These are phyloP conservation scores for Jordanella pulchra DNA, from an alignment of 2,797 vertebrate genomes.

Conservation along the genomic window DNA sequence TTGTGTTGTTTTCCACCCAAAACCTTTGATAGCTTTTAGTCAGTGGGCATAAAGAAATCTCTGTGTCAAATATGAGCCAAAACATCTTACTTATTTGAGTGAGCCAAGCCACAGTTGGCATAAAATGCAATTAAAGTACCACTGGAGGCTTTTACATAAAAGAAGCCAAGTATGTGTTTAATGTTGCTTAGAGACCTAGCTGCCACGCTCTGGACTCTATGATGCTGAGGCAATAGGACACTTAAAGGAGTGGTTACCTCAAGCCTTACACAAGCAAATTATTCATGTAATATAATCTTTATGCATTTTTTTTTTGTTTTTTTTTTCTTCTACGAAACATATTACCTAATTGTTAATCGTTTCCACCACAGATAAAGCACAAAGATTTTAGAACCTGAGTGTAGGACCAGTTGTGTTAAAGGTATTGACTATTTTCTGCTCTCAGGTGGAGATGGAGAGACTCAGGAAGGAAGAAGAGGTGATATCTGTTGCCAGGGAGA, in stretches of 20 bases:
- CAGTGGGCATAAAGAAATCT: conserved; percentile 19
- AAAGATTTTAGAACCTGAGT: conserved; percentile 28
- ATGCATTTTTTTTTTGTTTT: conserved; percentile 3
- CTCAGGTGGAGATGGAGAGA: conserved; percentile 79
- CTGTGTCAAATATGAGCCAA: conserved; percentile 45
- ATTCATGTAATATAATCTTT: conserved; percentile 18
- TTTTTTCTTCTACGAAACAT: conserved; percentile 10
- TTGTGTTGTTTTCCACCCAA: background rate
- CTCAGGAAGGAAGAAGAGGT: conserved; percentile 70
- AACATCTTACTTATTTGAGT: conserved; percentile 35
- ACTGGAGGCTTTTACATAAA: conserved; percentile 40
- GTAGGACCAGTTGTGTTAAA: conserved; percentile 40
- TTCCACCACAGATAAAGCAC: conserved; percentile 56
- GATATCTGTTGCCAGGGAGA: conserved; percentile 58
- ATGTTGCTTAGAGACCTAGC: conserved; percentile 47
- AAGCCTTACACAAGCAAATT: conserved; percentile 11
- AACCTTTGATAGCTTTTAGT: conserved; percentile 36
- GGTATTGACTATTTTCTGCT: conserved; percentile 45
- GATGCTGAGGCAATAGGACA: conserved; percentile 19
- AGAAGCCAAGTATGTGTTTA: conserved; percentile 54
- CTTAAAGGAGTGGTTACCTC: conserved; percentile 21
- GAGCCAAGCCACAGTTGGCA: conserved; percentile 62
- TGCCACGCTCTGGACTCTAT: conserved; percentile 44
- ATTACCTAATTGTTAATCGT: background rate
- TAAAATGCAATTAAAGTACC: conserved; percentile 63